Conservation (phyloP, 1,140 invertebrate species). For the Philotrypesis tridentata region DNA sequence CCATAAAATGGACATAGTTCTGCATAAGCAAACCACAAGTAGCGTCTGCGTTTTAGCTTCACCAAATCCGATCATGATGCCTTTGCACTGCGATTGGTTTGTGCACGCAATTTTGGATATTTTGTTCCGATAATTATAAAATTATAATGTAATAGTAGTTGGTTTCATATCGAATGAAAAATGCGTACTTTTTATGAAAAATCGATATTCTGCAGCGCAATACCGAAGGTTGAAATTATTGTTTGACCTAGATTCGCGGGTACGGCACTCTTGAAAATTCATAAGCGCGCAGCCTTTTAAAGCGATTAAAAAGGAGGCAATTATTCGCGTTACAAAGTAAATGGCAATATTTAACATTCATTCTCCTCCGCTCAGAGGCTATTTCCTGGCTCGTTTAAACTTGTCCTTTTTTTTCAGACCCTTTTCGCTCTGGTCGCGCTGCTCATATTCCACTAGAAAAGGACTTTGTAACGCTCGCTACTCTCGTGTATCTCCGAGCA, state of each 20-base stretch:
- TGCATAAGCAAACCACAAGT: too few species aligned
- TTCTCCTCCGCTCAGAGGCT: conserved; percentile 52
- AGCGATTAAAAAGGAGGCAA: neutral
- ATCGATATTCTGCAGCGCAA: neutral
- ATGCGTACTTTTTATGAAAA: neutral
- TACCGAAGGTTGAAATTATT: neutral
- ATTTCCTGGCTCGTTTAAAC: conserved; percentile 51
- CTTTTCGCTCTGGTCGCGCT: neutral
- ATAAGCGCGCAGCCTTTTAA: neutral
- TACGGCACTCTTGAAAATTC: neutral
- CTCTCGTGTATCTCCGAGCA: neutral
- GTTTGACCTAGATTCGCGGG: neutral
- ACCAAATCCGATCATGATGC: too few species aligned
- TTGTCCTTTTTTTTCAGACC: neutral
- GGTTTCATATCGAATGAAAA: too few species aligned
- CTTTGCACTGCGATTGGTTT: too few species aligned
- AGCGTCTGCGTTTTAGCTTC: too few species aligned
- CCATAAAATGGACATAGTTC: too few species aligned
- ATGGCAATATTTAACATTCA: conserved; percentile 53
- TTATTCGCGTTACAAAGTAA: conserved; percentile 18
- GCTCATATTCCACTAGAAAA: neutral
- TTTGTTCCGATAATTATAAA: too few species aligned
- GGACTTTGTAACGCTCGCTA: neutral
- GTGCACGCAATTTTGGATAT: too few species aligned
- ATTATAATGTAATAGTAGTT: too few species aligned